Percentiles rank a stretch among this genome's conserved stretches.
Evolutionary conservation across 1,140 invertebrate species (phyloP).

Genomic region (Meteorus sp.): DNA sequence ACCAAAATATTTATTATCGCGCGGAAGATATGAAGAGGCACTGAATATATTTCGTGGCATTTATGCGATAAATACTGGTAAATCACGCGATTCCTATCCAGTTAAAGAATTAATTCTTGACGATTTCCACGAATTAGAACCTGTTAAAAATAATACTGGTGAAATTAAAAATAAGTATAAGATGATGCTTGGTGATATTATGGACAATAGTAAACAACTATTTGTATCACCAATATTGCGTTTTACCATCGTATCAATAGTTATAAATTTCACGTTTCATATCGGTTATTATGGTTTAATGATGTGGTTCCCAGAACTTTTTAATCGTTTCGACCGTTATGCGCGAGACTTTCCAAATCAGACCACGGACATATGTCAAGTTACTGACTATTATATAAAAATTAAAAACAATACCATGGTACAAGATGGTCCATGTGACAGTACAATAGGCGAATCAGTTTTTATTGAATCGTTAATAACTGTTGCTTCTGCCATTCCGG

Average conservation of each 20-base stretch:
- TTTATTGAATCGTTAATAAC: conserved; percentile 86
- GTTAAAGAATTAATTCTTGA: conserved; percentile 77
- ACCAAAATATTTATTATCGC: conserved; percentile 82
- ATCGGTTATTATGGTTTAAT: conserved; percentile 87
- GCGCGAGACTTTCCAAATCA: conserved; percentile 59
- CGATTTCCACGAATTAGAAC: conserved; percentile 61
- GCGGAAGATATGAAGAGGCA: conserved; percentile 76
- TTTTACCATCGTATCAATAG: conserved; percentile 80
- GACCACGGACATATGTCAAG: conserved; percentile 73
- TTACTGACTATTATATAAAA: conserved; percentile 74
- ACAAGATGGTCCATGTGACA: conserved; percentile 62
- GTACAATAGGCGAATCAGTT: conserved; percentile 73
- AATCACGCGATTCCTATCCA: conserved; percentile 71
- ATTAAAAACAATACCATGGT: conserved; percentile 63
- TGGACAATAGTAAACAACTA: conserved; percentile 77
- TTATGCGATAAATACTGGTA: conserved; percentile 78
- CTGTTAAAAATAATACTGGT: conserved; percentile 52
- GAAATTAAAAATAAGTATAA: conserved; percentile 65
- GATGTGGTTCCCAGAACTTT: conserved; percentile 92
- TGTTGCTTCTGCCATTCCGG: conserved; percentile 80
- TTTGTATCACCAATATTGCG: conserved; percentile 78
- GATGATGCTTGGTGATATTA: conserved; percentile 73
- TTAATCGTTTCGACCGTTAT: conserved; percentile 83
- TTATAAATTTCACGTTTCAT: conserved; percentile 86
- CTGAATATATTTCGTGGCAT: conserved; percentile 78